Base-by-base conservation (phyloP, 2,113 vertebrate genomes). In the Anas platyrhynchos region DNA sequence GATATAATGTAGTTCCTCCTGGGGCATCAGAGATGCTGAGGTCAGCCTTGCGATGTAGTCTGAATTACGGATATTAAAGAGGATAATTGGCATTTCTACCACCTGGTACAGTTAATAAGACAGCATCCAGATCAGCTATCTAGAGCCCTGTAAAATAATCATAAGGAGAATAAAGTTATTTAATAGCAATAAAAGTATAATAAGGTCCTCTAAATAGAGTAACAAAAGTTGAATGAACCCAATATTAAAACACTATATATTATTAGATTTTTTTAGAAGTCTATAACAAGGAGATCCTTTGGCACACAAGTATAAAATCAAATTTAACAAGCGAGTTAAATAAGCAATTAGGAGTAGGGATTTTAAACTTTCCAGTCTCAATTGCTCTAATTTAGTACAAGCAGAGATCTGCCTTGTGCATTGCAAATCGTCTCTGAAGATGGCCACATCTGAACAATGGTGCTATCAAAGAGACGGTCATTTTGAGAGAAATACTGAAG, bases 281-380 rank as follows among this genome's bases (percentile, higher is more conserved):
- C 94, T 79, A 61, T 97, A 97, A 97, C 95, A 96, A 97, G 96
- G 96, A 96, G 94, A 94, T 97, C 93, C 93, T 96, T 97, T 96
- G 94, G 86, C 97, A 96, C 96, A 46, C 44, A 36, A 96, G 74
- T 91, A 93, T 94, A 96, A 97, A 97, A 96, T 94, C 91, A 96
- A 96, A 92, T 96, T 96, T 96, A 96, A 96, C 93, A 91, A 94
- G 83, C 22, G 6, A 92, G 97, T 98, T 96, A 97, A 98, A 97
- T 96, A 96, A 96, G 96, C 88, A 94, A 86, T 96, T 97, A 96
- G 94, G 92, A 95, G 84, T 84, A 62, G 52, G 63, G 82, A 93
- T 96, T 97, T 97, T 67, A 97, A 97, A 79, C 77, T 69, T 90
- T 85, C 46, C 63, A 79, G 58, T 95, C 92, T 92, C 72, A 88